phyloP scores from a whole-genome alignment of 2,113 vertebrate species.

The Amia ocellicauda region DNA sequence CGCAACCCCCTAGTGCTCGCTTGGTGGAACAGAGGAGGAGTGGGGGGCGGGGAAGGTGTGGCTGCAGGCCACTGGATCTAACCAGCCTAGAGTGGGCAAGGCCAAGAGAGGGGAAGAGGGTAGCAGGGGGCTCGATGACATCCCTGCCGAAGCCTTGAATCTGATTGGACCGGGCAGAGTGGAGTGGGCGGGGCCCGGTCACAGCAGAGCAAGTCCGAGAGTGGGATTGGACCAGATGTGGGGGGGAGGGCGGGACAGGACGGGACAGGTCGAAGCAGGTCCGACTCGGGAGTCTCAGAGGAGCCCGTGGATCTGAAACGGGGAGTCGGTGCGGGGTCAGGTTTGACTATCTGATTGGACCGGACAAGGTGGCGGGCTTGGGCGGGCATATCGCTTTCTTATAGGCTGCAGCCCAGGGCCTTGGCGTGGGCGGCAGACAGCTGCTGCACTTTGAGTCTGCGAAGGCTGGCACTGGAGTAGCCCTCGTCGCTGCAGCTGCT shows the following conservation, averaged over 20 bases:
- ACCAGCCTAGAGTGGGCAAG: neutral
- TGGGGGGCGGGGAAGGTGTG: neutral
- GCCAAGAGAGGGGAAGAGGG: neutral
- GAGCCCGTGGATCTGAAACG: neutral
- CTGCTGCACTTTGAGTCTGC: constrained; percentile 69
- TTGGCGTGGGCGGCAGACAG: constrained; percentile 46
- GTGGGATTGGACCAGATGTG: neutral
- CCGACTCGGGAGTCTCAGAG: constrained; percentile 20
- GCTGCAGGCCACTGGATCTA: neutral
- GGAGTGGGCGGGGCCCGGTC: neutral
- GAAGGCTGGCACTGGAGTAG: constrained; percentile 81
- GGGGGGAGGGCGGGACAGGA: neutral
- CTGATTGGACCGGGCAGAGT: neutral
- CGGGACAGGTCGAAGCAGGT: neutral
- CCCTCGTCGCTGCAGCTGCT: constrained; percentile 91
- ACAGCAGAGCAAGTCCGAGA: neutral
- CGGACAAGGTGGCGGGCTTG: neutral
- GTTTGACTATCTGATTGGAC: neutral
- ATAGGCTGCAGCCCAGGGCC: constrained; percentile 65
- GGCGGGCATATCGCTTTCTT: constrained; percentile 48
- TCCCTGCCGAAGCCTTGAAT: constrained; percentile 4
- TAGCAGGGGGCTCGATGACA: no score
- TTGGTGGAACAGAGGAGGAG: neutral
- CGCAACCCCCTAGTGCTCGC: no score
- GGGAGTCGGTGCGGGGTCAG: neutral